A percentile compares a stretch with the other conserved stretches of the same genome.
Evolutionary conservation across 2,113 vertebrate species (phyloP).

Genomic region (Microcebus murinus): DNA sequence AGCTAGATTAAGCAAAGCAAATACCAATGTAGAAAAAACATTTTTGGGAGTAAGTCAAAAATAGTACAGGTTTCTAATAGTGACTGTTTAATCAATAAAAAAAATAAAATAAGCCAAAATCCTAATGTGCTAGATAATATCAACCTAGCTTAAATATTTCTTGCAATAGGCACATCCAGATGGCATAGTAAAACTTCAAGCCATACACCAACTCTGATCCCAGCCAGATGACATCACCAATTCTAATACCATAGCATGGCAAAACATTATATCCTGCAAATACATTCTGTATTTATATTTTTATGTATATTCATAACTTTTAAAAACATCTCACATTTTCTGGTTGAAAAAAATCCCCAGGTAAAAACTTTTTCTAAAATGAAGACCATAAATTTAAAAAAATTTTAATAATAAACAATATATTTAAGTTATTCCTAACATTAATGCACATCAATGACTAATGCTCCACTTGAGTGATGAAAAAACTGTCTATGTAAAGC

Average conservation of each 20-base stretch:
- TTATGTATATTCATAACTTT: not conserved
- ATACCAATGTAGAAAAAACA: not conserved
- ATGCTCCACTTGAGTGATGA: too few species aligned
- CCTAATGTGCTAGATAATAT: not conserved
- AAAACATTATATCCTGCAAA: not conserved
- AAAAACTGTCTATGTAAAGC: too few species aligned
- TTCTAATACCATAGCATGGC: not conserved
- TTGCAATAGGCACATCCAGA: not conserved
- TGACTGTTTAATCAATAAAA: not conserved
- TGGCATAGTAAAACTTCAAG: not conserved
- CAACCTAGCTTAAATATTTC: not conserved
- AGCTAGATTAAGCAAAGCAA: not conserved
- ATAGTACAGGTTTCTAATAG: not conserved
- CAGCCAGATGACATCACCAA: not conserved
- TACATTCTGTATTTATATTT: not conserved
- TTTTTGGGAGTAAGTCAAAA: not conserved
- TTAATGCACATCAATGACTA: too few species aligned
- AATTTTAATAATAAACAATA: too few species aligned
- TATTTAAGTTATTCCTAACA: too few species aligned
- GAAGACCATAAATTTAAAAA: not conserved
- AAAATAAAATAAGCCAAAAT: not conserved
- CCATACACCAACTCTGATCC: not conserved
- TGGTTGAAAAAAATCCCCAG: not conserved
- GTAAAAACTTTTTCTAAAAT: not conserved
- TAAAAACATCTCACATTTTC: not conserved